Percentiles rank a stretch among this genome's conserved stretches.
Conservation (phyloP, 2,113 vertebrate genomes). For the Tenrec ecaudatus region DNA sequence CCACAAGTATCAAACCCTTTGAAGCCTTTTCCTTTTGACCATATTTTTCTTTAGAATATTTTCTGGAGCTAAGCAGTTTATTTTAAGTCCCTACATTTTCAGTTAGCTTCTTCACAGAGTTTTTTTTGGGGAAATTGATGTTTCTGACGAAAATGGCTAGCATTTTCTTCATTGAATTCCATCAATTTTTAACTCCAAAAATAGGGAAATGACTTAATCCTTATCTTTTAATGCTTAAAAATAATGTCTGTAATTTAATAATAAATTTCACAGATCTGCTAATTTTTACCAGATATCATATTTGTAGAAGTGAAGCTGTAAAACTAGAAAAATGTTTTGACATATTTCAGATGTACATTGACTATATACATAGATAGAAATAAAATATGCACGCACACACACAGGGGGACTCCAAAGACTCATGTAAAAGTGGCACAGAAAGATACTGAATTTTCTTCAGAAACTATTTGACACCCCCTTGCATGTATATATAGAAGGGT, state of each 20-base stretch:
- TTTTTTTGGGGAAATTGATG: neutral
- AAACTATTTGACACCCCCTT: no score
- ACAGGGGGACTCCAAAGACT: no score
- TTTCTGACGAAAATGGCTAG: neutral
- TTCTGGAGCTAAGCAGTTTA: neutral
- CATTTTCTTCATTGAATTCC: neutral
- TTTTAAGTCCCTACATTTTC: neutral
- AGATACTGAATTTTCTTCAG: no score
- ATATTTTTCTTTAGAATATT: conserved; percentile 9
- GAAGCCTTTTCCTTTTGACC: neutral
- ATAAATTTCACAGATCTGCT: neutral
- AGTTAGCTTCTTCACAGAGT: neutral
- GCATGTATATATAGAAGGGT: no score
- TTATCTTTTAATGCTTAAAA: neutral
- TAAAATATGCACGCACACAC: no score
- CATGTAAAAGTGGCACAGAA: no score
- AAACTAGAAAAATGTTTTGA: neutral
- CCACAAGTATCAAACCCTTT: neutral
- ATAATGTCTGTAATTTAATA: neutral
- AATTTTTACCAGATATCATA: neutral
- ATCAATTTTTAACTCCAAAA: neutral
- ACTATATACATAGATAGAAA: neutral
- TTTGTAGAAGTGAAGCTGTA: neutral
- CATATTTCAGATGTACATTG: neutral
- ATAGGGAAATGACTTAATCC: neutral